A percentile compares a stretch with the other conserved stretches of the same genome.
phyloP scores from a whole-genome alignment of 2,113 vertebrate species.

The Tamias sibiricus region DNA sequence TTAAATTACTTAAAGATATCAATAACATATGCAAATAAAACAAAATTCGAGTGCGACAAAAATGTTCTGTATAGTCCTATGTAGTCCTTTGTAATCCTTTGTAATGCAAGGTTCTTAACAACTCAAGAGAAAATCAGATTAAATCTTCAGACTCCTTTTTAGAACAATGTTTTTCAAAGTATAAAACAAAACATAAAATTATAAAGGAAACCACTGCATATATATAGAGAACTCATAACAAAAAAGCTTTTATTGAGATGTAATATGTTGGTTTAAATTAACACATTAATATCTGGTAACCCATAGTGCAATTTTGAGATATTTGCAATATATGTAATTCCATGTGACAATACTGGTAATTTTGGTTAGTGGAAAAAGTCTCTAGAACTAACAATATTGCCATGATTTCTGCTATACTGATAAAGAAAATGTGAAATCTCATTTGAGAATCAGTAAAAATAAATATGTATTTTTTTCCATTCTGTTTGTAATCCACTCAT shows the following conservation, averaged over 20 bases:
- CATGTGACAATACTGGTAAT: not conserved
- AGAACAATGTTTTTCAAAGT: slow-evolving; percentile 8
- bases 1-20: not conserved
- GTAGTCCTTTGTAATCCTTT: not conserved
- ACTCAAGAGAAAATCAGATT: not conserved
- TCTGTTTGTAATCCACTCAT: not conserved
- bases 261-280: not conserved
- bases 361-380: not conserved
- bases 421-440: slow-evolving; percentile 16
- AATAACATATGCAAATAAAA: slow-evolving; percentile 1
- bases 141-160: not conserved
- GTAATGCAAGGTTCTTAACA: not conserved
- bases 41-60: slow-evolving; percentile 31
- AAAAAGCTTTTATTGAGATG: not conserved
- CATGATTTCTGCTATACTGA: not conserved
- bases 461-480: not conserved
- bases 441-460: not conserved
- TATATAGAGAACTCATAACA: not conserved
- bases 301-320: not conserved
- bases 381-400: slow-evolving; percentile 20
- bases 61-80: not conserved
- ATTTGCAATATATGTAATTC: not conserved
- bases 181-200: not conserved
- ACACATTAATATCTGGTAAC: not conserved
- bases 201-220: not conserved